Evolutionary conservation across 2,888 invertebrate species (phyloP).

Genomic region (Habrosyne pyritoides): DNA sequence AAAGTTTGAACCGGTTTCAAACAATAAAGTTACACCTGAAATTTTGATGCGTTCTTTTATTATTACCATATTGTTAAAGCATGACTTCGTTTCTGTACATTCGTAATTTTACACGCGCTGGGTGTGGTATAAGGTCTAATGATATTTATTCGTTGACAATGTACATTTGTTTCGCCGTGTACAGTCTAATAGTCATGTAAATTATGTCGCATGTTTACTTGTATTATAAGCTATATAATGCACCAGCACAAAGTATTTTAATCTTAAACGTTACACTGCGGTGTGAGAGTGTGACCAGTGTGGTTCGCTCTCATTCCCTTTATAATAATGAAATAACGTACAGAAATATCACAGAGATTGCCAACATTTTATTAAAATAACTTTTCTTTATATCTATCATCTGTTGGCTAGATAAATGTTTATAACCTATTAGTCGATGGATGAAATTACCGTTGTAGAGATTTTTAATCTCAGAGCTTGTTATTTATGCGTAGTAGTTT

Average conservation of each 20-base stretch:
- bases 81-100: too few species aligned
- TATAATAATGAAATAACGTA: not conserved
- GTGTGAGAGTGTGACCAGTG: not conserved
- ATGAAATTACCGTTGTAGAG: slow-evolving; percentile 8
- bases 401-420: slow-evolving; percentile 6
- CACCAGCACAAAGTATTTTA: slow-evolving; percentile 53
- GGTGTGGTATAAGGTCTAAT: too few species aligned
- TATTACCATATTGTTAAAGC: too few species aligned
- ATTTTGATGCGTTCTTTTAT: too few species aligned
- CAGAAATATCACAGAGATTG: not conserved
- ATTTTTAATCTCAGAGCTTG: not conserved
- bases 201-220: slow-evolving; percentile 66
- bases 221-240: slow-evolving; percentile 63
- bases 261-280: slow-evolving; percentile 21
- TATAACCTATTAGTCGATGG: slow-evolving; percentile 5
- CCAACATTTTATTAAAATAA: not conserved
- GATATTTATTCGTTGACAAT: slow-evolving; percentile 47
- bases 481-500: slow-evolving; percentile 7
- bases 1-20: too few species aligned
- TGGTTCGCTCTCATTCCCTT: not conserved
- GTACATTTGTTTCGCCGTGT: slow-evolving; percentile 64
- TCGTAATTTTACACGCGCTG: too few species aligned
- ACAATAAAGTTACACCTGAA: too few species aligned
- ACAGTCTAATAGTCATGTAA: slow-evolving; percentile 60
- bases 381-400: not conserved